These are phyloP conservation scores for Agonopterix arenella DNA, from an alignment of 2,888 invertebrate genomes.

Conservation along the genomic window DNA sequence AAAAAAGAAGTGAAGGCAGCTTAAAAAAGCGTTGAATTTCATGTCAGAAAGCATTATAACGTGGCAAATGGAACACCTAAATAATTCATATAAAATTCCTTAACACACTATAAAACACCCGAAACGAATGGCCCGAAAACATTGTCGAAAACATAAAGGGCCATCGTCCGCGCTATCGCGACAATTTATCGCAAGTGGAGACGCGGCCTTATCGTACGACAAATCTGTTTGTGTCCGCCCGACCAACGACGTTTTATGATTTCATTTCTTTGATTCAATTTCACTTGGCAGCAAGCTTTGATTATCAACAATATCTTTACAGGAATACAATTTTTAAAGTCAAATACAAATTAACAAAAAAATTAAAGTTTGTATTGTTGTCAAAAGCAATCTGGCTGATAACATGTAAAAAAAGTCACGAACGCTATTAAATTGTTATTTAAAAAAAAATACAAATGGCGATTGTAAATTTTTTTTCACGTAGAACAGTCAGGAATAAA, in stretches of 20 bases:
- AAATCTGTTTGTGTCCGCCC: conserved; percentile 37
- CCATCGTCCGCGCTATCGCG: conserved; percentile 37
- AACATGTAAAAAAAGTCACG: too few relatives aligned
- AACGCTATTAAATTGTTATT: too few relatives aligned
- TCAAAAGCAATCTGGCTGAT: too few relatives aligned
- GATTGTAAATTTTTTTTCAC: too few relatives aligned
- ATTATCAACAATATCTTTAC: too few relatives aligned
- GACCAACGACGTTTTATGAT: conserved; percentile 37
- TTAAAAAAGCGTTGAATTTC: conserved; percentile 1
- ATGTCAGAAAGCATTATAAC: not conserved
- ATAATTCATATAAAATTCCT: not conserved
- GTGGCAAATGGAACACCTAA: not conserved
- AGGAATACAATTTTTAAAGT: too few relatives aligned
- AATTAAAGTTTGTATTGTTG: too few relatives aligned
- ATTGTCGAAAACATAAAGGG: conserved; percentile 18
- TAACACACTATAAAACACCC: conserved; percentile 1
- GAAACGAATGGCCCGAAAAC: conserved; percentile 11
- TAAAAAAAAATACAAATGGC: too few relatives aligned
- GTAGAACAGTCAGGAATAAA: too few relatives aligned
- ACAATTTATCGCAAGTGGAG: conserved; percentile 46
- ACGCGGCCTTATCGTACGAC: conserved; percentile 40
- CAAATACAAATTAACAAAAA: too few relatives aligned
- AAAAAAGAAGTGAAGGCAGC: not conserved
- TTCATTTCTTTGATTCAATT: conserved; percentile 36
- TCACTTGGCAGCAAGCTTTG: too few relatives aligned